These are phyloP conservation scores for Tangara arthus DNA, from an alignment of 2,797 vertebrate genomes.

Conservation along the genomic window DNA sequence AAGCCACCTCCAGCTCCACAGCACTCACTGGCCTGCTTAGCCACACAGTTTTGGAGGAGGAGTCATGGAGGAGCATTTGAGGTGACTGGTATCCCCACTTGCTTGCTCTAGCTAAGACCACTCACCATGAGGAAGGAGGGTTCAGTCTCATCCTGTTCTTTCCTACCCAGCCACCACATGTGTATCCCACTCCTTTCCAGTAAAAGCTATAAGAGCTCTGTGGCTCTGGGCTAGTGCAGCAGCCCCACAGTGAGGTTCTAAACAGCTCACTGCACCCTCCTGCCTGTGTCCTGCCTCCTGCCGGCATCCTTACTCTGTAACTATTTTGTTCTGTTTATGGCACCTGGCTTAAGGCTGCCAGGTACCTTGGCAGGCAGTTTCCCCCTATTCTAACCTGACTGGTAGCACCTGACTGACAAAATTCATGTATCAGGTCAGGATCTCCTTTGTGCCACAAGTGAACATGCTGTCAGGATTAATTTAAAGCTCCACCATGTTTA, in stretches of 20 bases:
- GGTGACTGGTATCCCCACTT: not conserved
- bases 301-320: rapidly evolving
- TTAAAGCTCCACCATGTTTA: not conserved
- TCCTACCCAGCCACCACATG: not conserved
- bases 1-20: not conserved
- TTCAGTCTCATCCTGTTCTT: not conserved
- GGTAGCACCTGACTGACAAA: not conserved
- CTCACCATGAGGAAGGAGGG: not conserved
- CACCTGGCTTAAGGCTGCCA: not conserved
- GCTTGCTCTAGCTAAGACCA: not conserved
- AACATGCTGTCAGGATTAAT: not conserved
- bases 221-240: not conserved
- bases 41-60: not conserved
- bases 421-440: not conserved
- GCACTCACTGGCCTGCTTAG: not conserved
- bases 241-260: not conserved
- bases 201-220: not conserved
- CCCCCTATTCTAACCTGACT: not conserved
- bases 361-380: not conserved
- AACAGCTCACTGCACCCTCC: not conserved
- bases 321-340: not conserved
- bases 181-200: not conserved
- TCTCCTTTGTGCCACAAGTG: not conserved
- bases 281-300: not conserved
- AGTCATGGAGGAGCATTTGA: not conserved